These are phyloP conservation scores for Cephalotes varians DNA, from an alignment of 2,888 invertebrate species.

Conservation along the genomic window DNA sequence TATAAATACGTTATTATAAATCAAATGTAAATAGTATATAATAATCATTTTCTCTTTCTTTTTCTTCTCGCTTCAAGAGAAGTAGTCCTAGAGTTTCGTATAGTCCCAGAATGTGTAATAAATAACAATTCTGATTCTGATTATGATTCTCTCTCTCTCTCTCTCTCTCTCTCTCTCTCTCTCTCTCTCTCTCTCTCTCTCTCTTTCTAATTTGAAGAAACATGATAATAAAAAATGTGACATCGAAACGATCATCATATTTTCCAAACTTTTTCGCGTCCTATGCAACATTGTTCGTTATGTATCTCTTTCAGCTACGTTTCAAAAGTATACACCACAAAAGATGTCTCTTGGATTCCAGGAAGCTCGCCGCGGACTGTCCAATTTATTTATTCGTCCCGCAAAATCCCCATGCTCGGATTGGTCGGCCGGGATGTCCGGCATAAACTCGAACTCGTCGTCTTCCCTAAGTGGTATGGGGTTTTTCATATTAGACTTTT, in stretches of 20 bases:
- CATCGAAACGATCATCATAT: neutral
- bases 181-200: too few species aligned
- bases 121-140: too few species aligned
- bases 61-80: too few species aligned
- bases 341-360: constrained; percentile 64
- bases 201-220: neutral
- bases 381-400: constrained; percentile 75
- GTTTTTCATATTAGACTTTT: constrained; percentile 76
- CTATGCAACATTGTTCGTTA: constrained; percentile 21
- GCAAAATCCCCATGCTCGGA: constrained; percentile 65
- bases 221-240: neutral
- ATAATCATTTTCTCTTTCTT: too few species aligned
- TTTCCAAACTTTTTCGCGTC: neutral
- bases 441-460: constrained; percentile 68
- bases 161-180: too few species aligned
- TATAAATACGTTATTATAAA: neutral
- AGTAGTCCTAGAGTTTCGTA: too few species aligned
- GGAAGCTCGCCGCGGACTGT: constrained; percentile 65
- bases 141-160: too few species aligned
- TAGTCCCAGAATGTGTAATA: too few species aligned
- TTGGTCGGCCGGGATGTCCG: constrained; percentile 61
- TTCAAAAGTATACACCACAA: constrained; percentile 24
- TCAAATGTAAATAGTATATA: neutral
- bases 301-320: neutral
- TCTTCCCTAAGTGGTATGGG: constrained; percentile 55